phyloP scores from a whole-genome alignment of 2,113 vertebrate species.

The Lepisosteus oculatus region DNA sequence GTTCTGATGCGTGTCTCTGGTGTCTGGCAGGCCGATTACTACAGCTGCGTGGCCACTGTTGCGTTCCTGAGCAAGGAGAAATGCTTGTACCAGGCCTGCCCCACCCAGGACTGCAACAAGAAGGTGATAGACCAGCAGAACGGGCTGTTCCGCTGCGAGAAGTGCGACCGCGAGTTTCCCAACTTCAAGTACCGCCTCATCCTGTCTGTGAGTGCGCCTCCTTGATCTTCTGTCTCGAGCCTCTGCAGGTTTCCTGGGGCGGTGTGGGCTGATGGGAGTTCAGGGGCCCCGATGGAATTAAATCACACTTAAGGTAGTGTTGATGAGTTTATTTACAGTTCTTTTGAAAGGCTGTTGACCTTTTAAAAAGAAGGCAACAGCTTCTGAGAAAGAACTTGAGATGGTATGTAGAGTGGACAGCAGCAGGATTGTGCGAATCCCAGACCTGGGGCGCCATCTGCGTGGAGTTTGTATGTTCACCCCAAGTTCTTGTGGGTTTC shows the following conservation, averaged over 20 bases:
- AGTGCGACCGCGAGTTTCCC: conserved; percentile 91
- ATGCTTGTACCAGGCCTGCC: conserved; percentile 93
- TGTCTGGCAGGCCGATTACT: conserved; percentile 84
- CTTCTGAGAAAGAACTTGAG: too few relatives aligned
- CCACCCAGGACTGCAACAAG: conserved; percentile 90
- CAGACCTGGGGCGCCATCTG: too few relatives aligned
- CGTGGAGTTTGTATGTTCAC: too few relatives aligned
- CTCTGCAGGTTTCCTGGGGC: neutral
- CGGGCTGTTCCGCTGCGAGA: conserved; percentile 91
- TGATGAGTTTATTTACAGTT: too few relatives aligned
- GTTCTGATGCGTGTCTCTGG: neutral
- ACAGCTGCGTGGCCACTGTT: conserved; percentile 80
- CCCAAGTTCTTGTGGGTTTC: too few relatives aligned
- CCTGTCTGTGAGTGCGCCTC: conserved; percentile 77
- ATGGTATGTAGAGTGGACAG: too few relatives aligned
- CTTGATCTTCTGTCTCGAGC: neutral
- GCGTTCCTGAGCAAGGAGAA: conserved; percentile 93
- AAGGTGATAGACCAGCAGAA: conserved; percentile 96
- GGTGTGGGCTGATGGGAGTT: too few relatives aligned
- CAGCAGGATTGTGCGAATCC: too few relatives aligned
- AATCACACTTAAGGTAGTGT: too few relatives aligned
- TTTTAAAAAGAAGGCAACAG: too few relatives aligned
- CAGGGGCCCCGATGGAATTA: too few relatives aligned
- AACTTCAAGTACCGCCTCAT: conserved; percentile 97
- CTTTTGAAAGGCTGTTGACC: too few relatives aligned